Conservation (phyloP, 2,797 vertebrate genomes). For the Hipposideros larvatus region DNA sequence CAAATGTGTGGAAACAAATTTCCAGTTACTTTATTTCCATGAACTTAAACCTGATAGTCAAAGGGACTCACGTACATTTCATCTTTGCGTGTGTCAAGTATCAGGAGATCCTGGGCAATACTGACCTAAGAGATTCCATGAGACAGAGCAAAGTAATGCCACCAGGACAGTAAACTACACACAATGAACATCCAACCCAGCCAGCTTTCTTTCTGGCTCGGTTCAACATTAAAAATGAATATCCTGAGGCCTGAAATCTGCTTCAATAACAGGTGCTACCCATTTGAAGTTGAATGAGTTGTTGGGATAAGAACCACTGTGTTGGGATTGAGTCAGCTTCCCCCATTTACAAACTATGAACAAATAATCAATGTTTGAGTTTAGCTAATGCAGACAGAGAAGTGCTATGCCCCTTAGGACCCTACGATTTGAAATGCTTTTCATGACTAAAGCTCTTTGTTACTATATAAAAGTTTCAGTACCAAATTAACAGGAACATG, state of each 20-base stretch:
- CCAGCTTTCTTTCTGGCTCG: not conserved
- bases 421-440: not conserved
- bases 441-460: not conserved
- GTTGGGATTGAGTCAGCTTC: not conserved
- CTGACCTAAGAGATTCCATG: conserved; percentile 49
- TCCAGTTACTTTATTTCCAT: conserved; percentile 62
- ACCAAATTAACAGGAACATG: conserved; percentile 1
- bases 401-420: not conserved
- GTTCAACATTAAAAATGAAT: conserved; percentile 32
- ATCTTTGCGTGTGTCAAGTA: not conserved
- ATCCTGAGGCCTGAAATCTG: not conserved
- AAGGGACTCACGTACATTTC: conserved; percentile 43
- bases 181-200: not conserved
- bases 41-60: conserved; percentile 64
- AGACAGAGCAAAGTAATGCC: not conserved
- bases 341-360: not conserved
- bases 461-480: not conserved
- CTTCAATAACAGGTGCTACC: not conserved
- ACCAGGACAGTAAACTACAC: not conserved
- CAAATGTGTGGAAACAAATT: conserved; percentile 39
- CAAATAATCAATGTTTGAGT: not conserved
- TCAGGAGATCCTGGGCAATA: conserved; percentile 12
- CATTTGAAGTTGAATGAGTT: not conserved
- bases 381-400: not conserved
- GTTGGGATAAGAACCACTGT: not conserved